Evolutionary conservation across 2,797 vertebrate genomes (phyloP).

Genomic region (Heliangelus exortis): DNA sequence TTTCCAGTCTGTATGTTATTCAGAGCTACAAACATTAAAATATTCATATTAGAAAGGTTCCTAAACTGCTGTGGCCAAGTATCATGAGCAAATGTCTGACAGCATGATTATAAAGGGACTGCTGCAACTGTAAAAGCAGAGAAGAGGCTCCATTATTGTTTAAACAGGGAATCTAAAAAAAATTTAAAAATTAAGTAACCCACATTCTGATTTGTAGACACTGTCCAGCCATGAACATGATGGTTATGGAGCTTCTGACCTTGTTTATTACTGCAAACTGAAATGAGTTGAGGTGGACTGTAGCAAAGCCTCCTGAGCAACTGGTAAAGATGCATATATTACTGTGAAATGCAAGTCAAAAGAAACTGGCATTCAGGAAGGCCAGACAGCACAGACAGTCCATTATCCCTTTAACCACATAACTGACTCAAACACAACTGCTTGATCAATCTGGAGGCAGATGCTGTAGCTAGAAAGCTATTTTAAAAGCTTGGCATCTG

Average conservation of each 20-base stretch:
- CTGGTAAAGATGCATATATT: constrained; percentile 42
- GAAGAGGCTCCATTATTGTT: neutral
- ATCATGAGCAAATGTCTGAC: constrained; percentile 14
- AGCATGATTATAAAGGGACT: constrained; percentile 7
- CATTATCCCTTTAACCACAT: constrained; percentile 68
- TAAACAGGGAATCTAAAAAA: neutral
- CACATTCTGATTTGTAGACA: neutral
- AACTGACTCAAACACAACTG: constrained; percentile 62
- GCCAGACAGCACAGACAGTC: constrained; percentile 27
- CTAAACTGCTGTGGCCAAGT: constrained; percentile 6
- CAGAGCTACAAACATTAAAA: constrained; percentile 31
- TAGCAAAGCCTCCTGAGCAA: constrained; percentile 12
- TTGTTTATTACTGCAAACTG: neutral
- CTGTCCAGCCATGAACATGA: rapidly evolving
- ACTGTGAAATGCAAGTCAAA: constrained; percentile 40
- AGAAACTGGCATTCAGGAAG: constrained; percentile 66
- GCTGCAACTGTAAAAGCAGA: neutral
- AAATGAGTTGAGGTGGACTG: neutral
- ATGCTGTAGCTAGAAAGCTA: constrained; percentile 37
- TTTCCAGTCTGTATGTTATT: neutral
- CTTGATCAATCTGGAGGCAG: constrained; percentile 51
- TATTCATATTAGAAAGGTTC: constrained; percentile 21
- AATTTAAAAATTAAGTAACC: neutral
- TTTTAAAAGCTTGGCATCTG: constrained; percentile 13
- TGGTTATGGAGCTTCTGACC: neutral